A percentile compares a stretch with the other conserved stretches of the same genome.
Evolutionary conservation across 2,888 invertebrate species (phyloP).

Genomic region (Bombylius discolor): DNA sequence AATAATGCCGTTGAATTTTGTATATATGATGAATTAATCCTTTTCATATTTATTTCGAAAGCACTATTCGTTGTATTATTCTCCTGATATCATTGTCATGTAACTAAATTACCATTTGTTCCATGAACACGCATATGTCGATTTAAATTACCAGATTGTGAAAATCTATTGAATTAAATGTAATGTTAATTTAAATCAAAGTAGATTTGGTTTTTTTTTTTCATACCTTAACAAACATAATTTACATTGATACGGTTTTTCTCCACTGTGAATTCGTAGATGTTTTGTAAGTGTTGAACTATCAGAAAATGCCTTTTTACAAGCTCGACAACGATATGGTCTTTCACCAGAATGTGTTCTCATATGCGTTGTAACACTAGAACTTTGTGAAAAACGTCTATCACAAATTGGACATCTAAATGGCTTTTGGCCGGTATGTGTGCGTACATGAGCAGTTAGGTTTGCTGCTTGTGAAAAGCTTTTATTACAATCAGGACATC

Average conservation of each 20-base stretch:
- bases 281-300: conserved; percentile 97
- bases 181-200: background rate
- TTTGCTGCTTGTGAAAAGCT: conserved; percentile 98
- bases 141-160: conserved; percentile 96
- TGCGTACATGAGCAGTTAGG: conserved; percentile 82
- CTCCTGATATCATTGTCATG: conserved; percentile 40
- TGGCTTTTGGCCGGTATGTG: conserved; percentile 94
- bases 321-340: conserved; percentile 88
- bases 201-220: background rate
- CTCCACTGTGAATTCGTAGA: conserved; percentile 67
- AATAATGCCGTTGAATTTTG: background rate
- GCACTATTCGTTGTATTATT: background rate
- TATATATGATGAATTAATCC: background rate
- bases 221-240: conserved; percentile 70
- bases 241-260: conserved; percentile 97
- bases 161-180: conserved; percentile 48
- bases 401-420: conserved; percentile 96
- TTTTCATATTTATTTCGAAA: background rate
- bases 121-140: conserved; percentile 97
- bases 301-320: conserved; percentile 98
- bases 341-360: conserved; percentile 99
- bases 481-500: conserved; percentile 86
- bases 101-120: conserved; percentile 46
- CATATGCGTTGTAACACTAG: conserved; percentile 95
- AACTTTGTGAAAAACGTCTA: conserved; percentile 91